phyloP scores from a whole-genome alignment of 2,888 invertebrate genomes.

The Ichneumoninae sp. region DNA sequence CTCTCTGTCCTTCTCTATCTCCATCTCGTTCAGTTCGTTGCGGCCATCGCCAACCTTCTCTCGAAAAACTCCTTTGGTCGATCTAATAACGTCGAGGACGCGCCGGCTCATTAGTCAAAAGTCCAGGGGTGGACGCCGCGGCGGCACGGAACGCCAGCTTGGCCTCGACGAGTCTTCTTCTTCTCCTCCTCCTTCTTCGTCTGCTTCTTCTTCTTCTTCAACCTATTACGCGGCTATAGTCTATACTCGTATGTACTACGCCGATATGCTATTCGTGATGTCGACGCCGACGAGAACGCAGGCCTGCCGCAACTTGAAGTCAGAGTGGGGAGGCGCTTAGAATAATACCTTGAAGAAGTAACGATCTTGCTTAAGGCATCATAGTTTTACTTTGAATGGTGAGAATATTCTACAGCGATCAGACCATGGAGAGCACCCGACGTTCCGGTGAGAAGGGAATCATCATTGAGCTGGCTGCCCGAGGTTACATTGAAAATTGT shows the following conservation, averaged over 20 bases:
- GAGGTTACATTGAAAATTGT: too few relatives aligned
- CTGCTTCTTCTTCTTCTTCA: slow-evolving; percentile 45
- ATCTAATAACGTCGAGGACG: slow-evolving; percentile 84
- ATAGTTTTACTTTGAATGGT: neutral
- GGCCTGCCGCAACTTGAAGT: slow-evolving; percentile 15
- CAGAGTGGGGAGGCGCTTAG: neutral
- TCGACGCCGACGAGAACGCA: slow-evolving; percentile 25
- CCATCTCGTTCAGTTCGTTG: slow-evolving; percentile 38
- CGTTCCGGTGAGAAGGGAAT: neutral
- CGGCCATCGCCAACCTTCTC: slow-evolving; percentile 74
- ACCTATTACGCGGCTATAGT: slow-evolving; percentile 53
- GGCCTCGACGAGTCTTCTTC: slow-evolving; percentile 56
- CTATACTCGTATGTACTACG: slow-evolving; percentile 22
- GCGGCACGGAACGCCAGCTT: slow-evolving; percentile 42
- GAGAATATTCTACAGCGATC: neutral
- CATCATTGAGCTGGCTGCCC: neutral
- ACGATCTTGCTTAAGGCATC: neutral
- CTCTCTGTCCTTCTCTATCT: slow-evolving; percentile 41
- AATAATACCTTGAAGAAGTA: slow-evolving; percentile 73
- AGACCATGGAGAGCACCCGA: neutral
- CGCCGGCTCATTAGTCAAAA: slow-evolving; percentile 84
- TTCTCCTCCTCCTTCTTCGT: slow-evolving; percentile 28
- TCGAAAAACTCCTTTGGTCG: slow-evolving; percentile 83
- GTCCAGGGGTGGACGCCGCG: slow-evolving; percentile 71
- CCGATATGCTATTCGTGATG: slow-evolving; percentile 6